Percentiles rank a stretch among this genome's conserved stretches.
Conservation (phyloP, 1,140 invertebrate species). For the Drosophila ficusphila region DNA sequence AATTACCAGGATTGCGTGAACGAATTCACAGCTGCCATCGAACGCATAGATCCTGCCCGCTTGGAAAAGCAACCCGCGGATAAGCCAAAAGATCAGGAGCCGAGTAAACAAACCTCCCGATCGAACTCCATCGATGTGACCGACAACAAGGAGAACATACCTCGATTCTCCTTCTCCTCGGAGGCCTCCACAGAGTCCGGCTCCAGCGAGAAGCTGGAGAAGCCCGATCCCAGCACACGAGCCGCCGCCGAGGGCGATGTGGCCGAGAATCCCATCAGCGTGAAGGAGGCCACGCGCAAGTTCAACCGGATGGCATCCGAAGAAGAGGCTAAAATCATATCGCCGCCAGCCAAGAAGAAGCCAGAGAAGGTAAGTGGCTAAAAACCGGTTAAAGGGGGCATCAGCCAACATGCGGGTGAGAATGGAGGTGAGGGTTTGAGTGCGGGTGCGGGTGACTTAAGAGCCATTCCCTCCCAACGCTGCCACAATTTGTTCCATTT, state of each 20-base stretch:
- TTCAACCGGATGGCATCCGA: constrained; percentile 96
- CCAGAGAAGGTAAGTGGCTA: constrained; percentile 86
- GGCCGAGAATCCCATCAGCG: constrained; percentile 89
- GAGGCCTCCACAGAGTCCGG: constrained; percentile 65
- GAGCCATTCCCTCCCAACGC: constrained; percentile 1
- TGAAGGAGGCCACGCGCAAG: constrained; percentile 95
- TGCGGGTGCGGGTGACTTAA: constrained; percentile 6
- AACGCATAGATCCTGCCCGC: constrained; percentile 56
- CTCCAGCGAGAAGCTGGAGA: constrained; percentile 37
- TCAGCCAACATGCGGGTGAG: constrained; percentile 14
- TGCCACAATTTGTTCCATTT: constrained; percentile 41
- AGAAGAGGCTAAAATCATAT: constrained; percentile 87
- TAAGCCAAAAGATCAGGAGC: not conserved
- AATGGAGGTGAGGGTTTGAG: constrained; percentile 8
- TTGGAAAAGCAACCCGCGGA: constrained; percentile 31
- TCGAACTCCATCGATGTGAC: constrained; percentile 68
- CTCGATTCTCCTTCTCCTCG: constrained; percentile 78
- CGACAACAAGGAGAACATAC: constrained; percentile 76
- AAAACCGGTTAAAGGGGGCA: constrained; percentile 47
- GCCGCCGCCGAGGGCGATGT: constrained; percentile 46
- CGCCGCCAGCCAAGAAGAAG: constrained; percentile 86
- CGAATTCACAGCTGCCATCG: constrained; percentile 66
- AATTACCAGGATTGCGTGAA: constrained; percentile 78
- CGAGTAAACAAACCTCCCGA: constrained; percentile 38
- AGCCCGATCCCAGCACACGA: constrained; percentile 12